phyloP scores from a whole-genome alignment of 1,140 invertebrate genomes.

The Hypsibius dujardini region DNA sequence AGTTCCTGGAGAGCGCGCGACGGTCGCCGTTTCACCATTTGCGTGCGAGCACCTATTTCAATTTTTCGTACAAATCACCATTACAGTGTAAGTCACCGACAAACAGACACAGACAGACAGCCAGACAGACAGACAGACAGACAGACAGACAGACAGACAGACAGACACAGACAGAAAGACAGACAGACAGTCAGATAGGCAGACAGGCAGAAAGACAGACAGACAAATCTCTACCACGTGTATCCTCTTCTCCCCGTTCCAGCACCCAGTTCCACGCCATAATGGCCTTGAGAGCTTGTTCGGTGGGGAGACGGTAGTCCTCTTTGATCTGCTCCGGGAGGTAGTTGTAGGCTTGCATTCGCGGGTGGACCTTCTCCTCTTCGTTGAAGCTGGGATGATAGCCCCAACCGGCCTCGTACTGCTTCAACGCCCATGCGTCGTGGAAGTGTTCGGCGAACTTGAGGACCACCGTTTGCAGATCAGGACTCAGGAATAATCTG shows the following conservation, averaged over 20 bases:
- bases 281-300: conserved; percentile 76
- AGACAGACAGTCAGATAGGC: too few species aligned
- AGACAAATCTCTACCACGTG: too few species aligned
- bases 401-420: conserved; percentile 67
- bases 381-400: conserved; percentile 78
- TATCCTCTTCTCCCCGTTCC: conserved; percentile 68
- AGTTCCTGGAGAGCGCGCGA: conserved; percentile 41
- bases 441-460: conserved; percentile 99
- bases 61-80: too few species aligned
- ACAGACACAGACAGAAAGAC: too few species aligned
- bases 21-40: conserved; percentile 52
- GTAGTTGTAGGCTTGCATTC: conserved; percentile 80
- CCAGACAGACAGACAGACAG: too few species aligned
- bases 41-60: conserved; percentile 44
- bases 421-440: conserved; percentile 69
- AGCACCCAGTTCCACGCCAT: conserved; percentile 82
- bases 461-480: conserved; percentile 72
- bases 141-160: too few species aligned
- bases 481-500: conserved; percentile 48
- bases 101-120: too few species aligned
- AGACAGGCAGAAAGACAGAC: too few species aligned
- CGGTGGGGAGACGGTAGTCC: conserved; percentile 76
- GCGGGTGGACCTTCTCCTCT: conserved; percentile 67
- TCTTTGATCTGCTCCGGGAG: conserved; percentile 75
- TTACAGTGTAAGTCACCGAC: too few species aligned